A percentile compares a stretch with the other conserved stretches of the same genome.
These are phyloP conservation scores for Arctopsyche grandis DNA, from an alignment of 1,140 invertebrate genomes.

Conservation along the genomic window DNA sequence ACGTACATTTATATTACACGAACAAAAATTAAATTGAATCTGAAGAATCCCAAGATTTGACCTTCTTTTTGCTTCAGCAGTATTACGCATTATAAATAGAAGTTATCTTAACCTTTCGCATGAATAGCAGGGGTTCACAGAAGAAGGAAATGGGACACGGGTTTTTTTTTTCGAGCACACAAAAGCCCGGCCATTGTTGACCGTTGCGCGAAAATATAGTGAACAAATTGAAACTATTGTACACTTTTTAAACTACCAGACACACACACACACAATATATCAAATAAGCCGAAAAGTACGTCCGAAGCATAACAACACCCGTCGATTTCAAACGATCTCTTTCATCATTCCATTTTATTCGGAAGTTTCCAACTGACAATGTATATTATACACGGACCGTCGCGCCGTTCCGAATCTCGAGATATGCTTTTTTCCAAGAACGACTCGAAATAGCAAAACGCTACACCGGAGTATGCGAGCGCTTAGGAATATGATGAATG, in stretches of 20 bases:
- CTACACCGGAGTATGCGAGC: neutral
- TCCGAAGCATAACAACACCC: too few relatives aligned
- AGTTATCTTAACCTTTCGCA: conserved; percentile 29
- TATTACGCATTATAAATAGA: conserved; percentile 7
- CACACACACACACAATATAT: too few relatives aligned
- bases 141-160: neutral
- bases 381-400: too few relatives aligned
- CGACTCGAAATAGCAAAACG: neutral
- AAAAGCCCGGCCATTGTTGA: conserved; percentile 19
- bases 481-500: conserved; percentile 7
- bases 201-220: conserved; percentile 11
- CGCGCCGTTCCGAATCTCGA: too few relatives aligned
- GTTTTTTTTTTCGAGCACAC: neutral
- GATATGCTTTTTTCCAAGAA: neutral
- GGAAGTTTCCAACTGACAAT: too few relatives aligned
- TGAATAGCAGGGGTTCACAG: neutral
- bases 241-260: neutral
- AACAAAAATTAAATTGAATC: too few relatives aligned
- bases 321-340: too few relatives aligned
- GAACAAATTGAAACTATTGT: conserved; percentile 25
- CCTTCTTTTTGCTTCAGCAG: neutral
- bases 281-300: too few relatives aligned
- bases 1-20: too few relatives aligned
- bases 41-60: too few relatives aligned
- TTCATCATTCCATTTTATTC: too few relatives aligned